phyloP scores from a whole-genome alignment of 2,888 invertebrate genomes.

The Ctena decussata region DNA sequence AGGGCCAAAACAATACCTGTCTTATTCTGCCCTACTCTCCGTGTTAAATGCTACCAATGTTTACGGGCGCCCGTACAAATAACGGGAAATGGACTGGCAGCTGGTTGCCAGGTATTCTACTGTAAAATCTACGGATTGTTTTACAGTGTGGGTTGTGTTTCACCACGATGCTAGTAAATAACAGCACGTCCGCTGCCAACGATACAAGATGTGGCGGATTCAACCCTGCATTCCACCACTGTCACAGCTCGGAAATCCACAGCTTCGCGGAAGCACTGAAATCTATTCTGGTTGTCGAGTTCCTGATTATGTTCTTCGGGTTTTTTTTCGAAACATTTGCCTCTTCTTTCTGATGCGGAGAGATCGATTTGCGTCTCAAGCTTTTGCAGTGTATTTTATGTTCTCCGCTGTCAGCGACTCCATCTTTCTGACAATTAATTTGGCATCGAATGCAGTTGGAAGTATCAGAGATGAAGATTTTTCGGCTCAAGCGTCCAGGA shows the following conservation, averaged over 20 bases:
- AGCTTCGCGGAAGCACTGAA: background rate
- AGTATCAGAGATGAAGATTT: background rate
- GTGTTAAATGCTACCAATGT: no score
- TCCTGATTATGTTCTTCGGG: background rate
- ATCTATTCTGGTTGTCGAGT: background rate
- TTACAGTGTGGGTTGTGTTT: no score
- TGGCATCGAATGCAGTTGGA: background rate
- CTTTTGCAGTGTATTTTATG: background rate
- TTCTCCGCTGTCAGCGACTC: background rate
- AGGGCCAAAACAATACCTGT: no score
- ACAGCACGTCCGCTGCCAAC: no score
- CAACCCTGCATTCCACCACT: background rate
- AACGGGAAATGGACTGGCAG: no score
- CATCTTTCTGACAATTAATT: background rate
- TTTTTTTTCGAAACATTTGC: background rate
- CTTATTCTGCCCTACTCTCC: no score
- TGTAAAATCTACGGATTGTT: no score
- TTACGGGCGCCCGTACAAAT: no score
- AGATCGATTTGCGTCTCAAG: background rate
- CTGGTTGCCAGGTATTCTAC: no score
- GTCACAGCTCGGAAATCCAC: background rate
- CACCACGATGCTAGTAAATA: no score
- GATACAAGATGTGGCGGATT: background rate
- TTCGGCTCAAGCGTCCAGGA: background rate
- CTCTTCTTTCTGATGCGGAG: background rate